Evolutionary conservation across 1,140 invertebrate species (phyloP), one percentile per base, ranked within the genome.

Genomic region (Drosophila tsacasi): DNA sequence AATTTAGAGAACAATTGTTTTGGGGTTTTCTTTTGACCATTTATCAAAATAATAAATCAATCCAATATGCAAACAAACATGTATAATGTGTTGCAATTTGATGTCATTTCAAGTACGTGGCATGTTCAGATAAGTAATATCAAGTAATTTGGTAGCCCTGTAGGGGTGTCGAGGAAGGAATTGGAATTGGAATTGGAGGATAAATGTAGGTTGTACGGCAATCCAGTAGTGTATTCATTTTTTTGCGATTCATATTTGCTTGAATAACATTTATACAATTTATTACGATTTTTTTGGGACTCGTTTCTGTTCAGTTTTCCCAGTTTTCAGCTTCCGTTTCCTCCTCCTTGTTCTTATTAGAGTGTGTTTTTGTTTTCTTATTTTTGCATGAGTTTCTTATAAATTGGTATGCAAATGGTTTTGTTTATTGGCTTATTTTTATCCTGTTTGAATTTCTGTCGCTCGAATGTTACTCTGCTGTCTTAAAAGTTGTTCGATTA

Each of bases 91-190:
- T 83, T 75, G 63, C 65, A 79, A 82, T 83, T 73, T 87, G 77
- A 89, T 87, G 73, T 87, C 77, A 89, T 78, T 87, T 80, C 74
- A 81, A 84, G 73, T 83, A 89, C 32, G 67, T 83, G 77, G 84
- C 77, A 83, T 89, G 84, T 72, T 78, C 67, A 83, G 71, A 77
- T 63, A 82, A 82, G 65, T 67, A 54, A 83, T 80, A 65, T 77
- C 23, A 57, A 40, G 60, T 55, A 60, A 60, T 49, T 59, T 30
- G 46, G 35, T 73, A 52, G 67, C 35, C 55, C 67, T 72, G 46
- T 49, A 19, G n/a, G 69, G 67, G 30, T 72, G 25, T 39, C 23
- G 32, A 44, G 37, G 21, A 30, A 40, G 65, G 65, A 55, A 23
- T 37, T 65, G 27, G n/a, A 40, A n/a, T n/a, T 54, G 57, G 13